These are phyloP conservation scores for Parasteatoda lunata DNA, from an alignment of 2,888 invertebrate species.

Conservation along the genomic window DNA sequence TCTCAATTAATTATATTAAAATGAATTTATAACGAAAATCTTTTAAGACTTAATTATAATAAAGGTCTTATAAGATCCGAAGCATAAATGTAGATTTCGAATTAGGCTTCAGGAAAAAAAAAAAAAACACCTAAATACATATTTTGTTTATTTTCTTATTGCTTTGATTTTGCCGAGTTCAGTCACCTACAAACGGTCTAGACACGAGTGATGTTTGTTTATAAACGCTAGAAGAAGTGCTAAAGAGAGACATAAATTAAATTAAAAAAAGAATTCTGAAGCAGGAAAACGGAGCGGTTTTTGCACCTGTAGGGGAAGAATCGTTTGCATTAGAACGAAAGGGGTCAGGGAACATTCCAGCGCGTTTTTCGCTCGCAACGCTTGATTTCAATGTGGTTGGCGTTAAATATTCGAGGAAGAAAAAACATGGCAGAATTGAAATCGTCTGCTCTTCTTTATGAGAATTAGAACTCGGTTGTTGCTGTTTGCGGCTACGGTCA, in stretches of 20 bases:
- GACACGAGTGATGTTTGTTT: background rate
- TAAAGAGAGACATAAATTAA: background rate
- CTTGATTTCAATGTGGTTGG: background rate
- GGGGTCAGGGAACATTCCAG: constrained; percentile 41
- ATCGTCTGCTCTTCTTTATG: background rate
- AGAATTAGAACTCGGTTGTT: background rate
- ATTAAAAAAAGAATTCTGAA: background rate
- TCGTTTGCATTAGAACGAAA: constrained; percentile 1
- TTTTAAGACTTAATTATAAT: too few species aligned
- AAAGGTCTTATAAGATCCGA: too few species aligned
- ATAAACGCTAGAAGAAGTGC: background rate
- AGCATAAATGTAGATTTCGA: too few species aligned
- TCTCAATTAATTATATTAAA: too few species aligned
- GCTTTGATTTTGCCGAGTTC: background rate
- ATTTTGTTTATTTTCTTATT: too few species aligned
- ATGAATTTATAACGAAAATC: too few species aligned
- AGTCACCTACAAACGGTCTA: background rate
- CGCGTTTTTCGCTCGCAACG: background rate
- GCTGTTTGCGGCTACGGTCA: background rate
- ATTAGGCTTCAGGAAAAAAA: too few species aligned
- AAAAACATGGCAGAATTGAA: background rate
- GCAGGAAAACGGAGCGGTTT: constrained; percentile 22
- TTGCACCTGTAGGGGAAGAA: constrained; percentile 44
- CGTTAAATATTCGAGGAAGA: background rate
- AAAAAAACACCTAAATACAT: too few species aligned